These are phyloP conservation scores for Corapipo altera DNA, from an alignment of 2,113 vertebrate genomes.

Conservation along the genomic window DNA sequence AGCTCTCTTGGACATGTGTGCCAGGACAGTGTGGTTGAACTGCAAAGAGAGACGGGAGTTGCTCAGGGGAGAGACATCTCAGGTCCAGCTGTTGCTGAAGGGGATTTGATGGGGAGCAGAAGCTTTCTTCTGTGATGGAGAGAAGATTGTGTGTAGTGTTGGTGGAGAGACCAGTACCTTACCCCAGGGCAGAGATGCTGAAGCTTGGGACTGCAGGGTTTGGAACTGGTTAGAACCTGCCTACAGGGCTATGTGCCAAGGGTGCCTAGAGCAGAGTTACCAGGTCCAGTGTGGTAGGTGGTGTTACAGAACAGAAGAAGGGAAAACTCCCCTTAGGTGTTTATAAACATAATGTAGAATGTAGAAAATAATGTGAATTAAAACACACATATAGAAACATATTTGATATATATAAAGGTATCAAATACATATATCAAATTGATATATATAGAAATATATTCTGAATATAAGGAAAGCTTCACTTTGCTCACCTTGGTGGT, in stretches of 20 bases:
- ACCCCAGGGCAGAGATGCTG: not conserved
- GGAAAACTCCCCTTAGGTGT: not conserved
- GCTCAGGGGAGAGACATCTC: not conserved
- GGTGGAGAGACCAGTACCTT: not conserved
- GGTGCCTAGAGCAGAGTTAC: not conserved
- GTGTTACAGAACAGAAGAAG: not conserved
- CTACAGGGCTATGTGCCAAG: rapidly evolving
- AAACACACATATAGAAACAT: not conserved
- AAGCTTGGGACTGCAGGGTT: not conserved
- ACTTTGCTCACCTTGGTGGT: not conserved
- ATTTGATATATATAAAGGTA: not conserved
- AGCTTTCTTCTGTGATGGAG: not conserved
- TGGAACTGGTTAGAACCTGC: not conserved
- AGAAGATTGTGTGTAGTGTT: not conserved
- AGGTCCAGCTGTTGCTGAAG: not conserved
- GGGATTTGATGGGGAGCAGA: not conserved
- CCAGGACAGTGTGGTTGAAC: too few relatives aligned
- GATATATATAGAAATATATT: not conserved
- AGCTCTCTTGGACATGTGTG: rapidly evolving
- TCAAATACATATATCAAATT: not conserved
- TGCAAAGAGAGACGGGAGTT: not conserved
- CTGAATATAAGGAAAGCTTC: not conserved
- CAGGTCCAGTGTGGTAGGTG: not conserved
- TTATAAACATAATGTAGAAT: not conserved
- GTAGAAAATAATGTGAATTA: not conserved